Conservation (phyloP, 2,888 invertebrate species). For the Phortica okadai region DNA sequence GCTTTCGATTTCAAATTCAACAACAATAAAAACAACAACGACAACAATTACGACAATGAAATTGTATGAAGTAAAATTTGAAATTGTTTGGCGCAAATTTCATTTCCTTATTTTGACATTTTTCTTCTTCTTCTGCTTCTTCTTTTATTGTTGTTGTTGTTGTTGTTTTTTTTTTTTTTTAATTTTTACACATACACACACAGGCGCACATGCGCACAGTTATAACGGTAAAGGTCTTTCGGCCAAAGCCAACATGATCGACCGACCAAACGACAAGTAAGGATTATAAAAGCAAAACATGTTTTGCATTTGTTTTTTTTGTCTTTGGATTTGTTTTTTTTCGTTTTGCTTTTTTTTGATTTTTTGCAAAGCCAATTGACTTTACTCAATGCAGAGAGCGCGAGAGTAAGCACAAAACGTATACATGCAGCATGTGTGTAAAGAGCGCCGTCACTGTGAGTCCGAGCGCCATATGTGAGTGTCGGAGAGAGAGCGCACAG, state of each 20-base stretch:
- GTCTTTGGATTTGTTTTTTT: background rate
- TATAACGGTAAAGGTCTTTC: constrained; percentile 56
- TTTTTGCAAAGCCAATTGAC: background rate
- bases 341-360: background rate
- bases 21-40: constrained; percentile 39
- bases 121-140: constrained; percentile 46
- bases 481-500: too few species aligned
- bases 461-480: background rate
- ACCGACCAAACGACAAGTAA: constrained; percentile 36
- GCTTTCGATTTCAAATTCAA: constrained; percentile 64
- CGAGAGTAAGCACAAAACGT: background rate
- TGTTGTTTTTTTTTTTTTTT: too few species aligned
- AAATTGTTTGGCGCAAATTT: constrained; percentile 65
- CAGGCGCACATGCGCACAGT: constrained; percentile 50
- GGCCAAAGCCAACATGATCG: constrained; percentile 39
- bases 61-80: background rate
- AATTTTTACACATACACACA: too few species aligned
- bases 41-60: constrained; percentile 51
- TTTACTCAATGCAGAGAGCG: constrained; percentile 18
- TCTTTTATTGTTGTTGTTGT: background rate
- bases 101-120: constrained; percentile 66
- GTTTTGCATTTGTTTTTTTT: background rate
- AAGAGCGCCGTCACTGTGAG: background rate
- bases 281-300: constrained; percentile 7
- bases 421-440: background rate